Base-by-base conservation (phyloP, 2,797 vertebrate genomes). In the Acanthiza pusilla region DNA sequence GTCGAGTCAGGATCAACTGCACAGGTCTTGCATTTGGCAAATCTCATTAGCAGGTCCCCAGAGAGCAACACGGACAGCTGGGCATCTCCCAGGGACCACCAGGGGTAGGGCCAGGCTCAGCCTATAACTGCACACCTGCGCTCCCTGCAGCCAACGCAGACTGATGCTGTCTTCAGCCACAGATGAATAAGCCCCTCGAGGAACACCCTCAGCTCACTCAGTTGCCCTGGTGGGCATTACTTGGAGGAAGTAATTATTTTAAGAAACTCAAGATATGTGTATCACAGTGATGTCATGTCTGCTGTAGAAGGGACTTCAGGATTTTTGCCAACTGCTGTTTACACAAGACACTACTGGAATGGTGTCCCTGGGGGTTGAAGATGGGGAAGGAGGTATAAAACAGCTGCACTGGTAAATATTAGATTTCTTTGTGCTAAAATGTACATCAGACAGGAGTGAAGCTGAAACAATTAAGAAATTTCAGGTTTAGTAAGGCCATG, bases 351-450 rank as follows among this genome's bases (percentile, higher is more conserved):
- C 66, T 76, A 27, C 76, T 71, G 22, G 53, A 87, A 86, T 36
- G 45, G 48, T 88, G 55, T 94, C 92, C 78, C 80, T 5, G 2
- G 25, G 45, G 74, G 50, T 66, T 88, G 85, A 76, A 92, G 91
- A 89, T 22, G 20, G 65, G 53, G 75, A 91, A 96, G 65, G 88
- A 93, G 43, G 82, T 95, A 89, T 67, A 72, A 92, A 95, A 92
- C 81, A 90, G 70, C 75, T 96, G 96, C 12, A 3, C 92, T 96
- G 89, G 80, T 91, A 91, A 91, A 95, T 90, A 95, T 48, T 92
- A 91, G 45, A 88, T 96, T 96, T 96, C 85, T 96, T 96, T 94
- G 84, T 95, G 79, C 47, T 85, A n/a, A 22, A 29, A 51, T 9
- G 13, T 57, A 76, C 34, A 34, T 76, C 62, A 87, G 53, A 89